Base-by-base conservation (phyloP, 2,888 invertebrate genomes). In the Lypha dubia region DNA sequence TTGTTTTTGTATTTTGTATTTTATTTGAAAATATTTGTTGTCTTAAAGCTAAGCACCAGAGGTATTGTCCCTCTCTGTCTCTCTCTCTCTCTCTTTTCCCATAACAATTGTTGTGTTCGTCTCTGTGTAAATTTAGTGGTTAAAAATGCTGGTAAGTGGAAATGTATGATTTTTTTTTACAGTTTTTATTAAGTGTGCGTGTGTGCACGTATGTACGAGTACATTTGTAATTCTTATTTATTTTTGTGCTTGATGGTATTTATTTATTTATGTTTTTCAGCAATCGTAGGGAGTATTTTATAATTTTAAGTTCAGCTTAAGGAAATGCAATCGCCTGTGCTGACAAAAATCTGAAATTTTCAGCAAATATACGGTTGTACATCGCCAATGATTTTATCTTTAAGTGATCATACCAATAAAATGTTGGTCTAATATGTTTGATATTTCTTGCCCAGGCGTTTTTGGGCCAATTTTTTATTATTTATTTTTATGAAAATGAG, bases 221-320 rank as follows among this genome's bases (percentile, higher is more conserved):
- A 20, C 13, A 7, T 41, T 3, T 62, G 13, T 17, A 38, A 20
- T 7, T 38, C n/a, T 62, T 15, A 11, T 24, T 20, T 38, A 51
- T 41, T 73, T 74, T 62, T 11, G 38, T 60, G 17, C 60, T 73
- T 46, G 60, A 38, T 62, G 60, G 60, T 35, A 32, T 38, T 70
- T 49, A 0, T 24, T 28, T 44, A n/a, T n/a, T n/a, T n/a, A n/a
- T 22, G 9, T 56, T 56, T 44, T 32, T 2, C 8, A 65, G 20
- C n/a, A 32, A 5, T 17, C n/a, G 15, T 62, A 22, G 7, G 62
- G 63, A 44, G 44, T 28, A 2, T 63, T 63, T 28, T 22, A 13
- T 62, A 41, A 20, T 5, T 38, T 38, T 9, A 8, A 35, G 35
- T 7, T 1, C 8, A 35, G 35, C 28, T 5, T 8, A 35, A 3